phyloP scores from a whole-genome alignment of 1,140 invertebrate genomes.

The Triops longicaudatus region DNA sequence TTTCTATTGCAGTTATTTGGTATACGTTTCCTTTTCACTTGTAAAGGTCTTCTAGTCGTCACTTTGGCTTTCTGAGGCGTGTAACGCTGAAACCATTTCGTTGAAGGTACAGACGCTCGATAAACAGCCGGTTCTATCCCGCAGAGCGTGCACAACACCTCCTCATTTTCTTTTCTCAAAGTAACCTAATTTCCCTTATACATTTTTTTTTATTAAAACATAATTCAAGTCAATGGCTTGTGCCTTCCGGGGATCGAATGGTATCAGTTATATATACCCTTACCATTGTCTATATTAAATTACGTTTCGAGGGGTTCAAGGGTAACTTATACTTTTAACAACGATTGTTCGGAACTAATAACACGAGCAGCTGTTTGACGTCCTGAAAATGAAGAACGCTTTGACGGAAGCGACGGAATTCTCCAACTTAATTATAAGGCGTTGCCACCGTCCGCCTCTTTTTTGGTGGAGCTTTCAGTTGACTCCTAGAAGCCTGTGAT shows the following conservation, averaged over 20 bases:
- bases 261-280: not conserved
- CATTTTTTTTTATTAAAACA: conserved; percentile 3
- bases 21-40: not conserved
- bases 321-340: not conserved
- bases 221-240: not conserved
- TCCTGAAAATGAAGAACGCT: not conserved
- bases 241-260: not conserved
- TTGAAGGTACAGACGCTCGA: not conserved
- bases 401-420: not conserved
- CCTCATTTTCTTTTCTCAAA: not conserved
- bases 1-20: not conserved
- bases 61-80: not conserved
- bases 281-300: not conserved
- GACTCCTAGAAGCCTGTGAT: not conserved
- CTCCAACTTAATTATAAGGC: conserved; percentile 4
- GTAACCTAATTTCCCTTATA: not conserved
- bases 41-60: not conserved
- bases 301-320: not conserved
- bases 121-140: not conserved
- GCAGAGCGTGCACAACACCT: not conserved
- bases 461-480: not conserved
- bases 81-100: not conserved
- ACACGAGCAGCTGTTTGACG: not conserved
- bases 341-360: not conserved
- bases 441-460: not conserved